These are phyloP conservation scores for Quadroppia sp. DNA, from an alignment of 2,888 invertebrate species.

Conservation along the genomic window DNA sequence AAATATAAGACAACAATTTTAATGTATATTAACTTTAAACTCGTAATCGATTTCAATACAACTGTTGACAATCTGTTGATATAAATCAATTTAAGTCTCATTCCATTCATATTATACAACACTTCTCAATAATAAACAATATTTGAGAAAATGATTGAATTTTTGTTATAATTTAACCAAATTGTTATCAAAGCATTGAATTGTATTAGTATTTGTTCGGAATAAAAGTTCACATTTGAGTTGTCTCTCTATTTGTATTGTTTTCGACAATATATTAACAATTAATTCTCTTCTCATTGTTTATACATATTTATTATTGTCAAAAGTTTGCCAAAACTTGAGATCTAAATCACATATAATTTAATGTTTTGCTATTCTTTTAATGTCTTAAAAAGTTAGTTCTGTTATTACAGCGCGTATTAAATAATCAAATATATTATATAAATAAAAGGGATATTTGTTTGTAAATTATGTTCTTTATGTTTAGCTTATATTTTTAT, in stretches of 20 bases:
- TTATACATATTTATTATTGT: conserved; percentile 27
- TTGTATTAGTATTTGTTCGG: too few relatives aligned
- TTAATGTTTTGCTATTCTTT: conserved; percentile 5
- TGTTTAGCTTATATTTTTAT: conserved; percentile 3
- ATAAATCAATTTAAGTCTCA: neutral
- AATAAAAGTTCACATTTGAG: too few relatives aligned
- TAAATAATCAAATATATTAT: conserved; percentile 16
- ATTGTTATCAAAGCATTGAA: too few relatives aligned
- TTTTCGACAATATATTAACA: neutral
- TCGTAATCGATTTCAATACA: too few relatives aligned
- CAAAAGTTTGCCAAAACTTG: neutral
- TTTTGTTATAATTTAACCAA: too few relatives aligned
- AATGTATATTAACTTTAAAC: too few relatives aligned
- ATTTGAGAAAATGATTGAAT: too few relatives aligned
- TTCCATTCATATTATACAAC: too few relatives aligned
- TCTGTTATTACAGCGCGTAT: conserved; percentile 2
- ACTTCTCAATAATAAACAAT: too few relatives aligned
- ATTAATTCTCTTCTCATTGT: neutral
- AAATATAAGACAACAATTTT: too few relatives aligned
- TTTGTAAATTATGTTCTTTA: conserved; percentile 27
- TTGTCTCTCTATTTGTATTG: neutral
- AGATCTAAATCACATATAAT: conserved; percentile 17
- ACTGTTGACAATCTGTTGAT: neutral
- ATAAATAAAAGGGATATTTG: conserved; percentile 30
- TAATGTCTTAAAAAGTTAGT: conserved; percentile 29